Evolutionary conservation across 2,797 vertebrate genomes (phyloP).

Genomic region (Chanos chanos): DNA sequence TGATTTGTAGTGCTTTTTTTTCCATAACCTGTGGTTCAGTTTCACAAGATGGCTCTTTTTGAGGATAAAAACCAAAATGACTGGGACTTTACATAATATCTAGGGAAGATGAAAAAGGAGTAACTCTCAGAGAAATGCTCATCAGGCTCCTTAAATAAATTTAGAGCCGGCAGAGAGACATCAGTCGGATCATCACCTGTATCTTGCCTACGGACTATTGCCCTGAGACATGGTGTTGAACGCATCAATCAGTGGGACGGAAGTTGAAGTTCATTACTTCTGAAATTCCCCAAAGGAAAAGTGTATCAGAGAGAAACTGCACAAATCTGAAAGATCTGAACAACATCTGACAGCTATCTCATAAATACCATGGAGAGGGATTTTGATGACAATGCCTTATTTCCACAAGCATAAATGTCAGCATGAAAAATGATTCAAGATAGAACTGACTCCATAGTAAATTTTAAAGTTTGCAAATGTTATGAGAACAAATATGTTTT

Average conservation of each 20-base stretch:
- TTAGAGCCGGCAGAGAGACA: too few species aligned
- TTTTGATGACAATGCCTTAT: conserved; percentile 1
- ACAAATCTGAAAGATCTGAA: conserved; percentile 18
- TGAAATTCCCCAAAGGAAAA: conserved; percentile 10
- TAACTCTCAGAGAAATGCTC: too few species aligned
- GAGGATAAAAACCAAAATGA: too few species aligned
- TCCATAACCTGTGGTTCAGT: not conserved
- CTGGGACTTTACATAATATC: too few species aligned
- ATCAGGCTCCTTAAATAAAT: too few species aligned
- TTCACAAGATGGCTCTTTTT: not conserved
- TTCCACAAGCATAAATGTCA: not conserved
- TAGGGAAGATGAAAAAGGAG: too few species aligned
- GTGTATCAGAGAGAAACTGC: conserved; percentile 4
- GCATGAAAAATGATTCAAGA: conserved; percentile 3
- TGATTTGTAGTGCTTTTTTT: not conserved
- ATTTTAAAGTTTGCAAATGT: not conserved
- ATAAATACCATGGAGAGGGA: conserved; percentile 12
- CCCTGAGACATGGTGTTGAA: too few species aligned
- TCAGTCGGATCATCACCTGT: too few species aligned
- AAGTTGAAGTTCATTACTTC: not conserved
- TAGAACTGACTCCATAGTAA: not conserved
- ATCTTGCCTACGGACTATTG: too few species aligned
- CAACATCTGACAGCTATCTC: conserved; percentile 18
- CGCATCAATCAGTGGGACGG: not conserved
- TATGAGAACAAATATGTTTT: too few species aligned